Conservation (phyloP, 2,888 invertebrate species). For the Shargacucullia verbasci region DNA sequence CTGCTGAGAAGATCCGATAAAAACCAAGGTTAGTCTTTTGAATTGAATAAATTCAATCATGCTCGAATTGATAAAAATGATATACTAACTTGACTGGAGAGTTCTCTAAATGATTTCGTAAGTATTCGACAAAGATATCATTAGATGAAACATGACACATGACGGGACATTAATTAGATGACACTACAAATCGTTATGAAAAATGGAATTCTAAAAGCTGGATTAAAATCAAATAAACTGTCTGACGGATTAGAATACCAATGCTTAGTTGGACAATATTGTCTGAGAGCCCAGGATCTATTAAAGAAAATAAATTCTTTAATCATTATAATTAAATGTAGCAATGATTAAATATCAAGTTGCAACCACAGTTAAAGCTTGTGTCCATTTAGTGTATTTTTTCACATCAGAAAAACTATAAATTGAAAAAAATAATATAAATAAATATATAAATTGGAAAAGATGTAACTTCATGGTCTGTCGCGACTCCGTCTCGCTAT, state of each 20-base stretch:
- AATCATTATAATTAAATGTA: neutral
- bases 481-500: slow-evolving; percentile 18
- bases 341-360: neutral
- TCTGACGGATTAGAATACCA: slow-evolving; percentile 30
- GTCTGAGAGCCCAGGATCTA: slow-evolving; percentile 13
- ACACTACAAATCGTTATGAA: no score
- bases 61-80: no score
- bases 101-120: neutral
- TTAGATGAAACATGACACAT: slow-evolving; percentile 15
- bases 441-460: neutral
- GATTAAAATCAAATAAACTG: slow-evolving; percentile 39
- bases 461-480: slow-evolving; percentile 10
- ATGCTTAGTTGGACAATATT: slow-evolving; percentile 21
- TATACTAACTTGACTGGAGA: no score
- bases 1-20: neutral
- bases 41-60: neutral
- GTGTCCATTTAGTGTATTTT: no score
- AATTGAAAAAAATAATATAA: no score
- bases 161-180: no score
- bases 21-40: neutral
- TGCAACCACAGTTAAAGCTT: no score
- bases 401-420: no score
- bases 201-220: slow-evolving; percentile 23
- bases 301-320: neutral
- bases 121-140: slow-evolving; percentile 17